A percentile compares a stretch with the other conserved stretches of the same genome.
Evolutionary conservation across 2,888 invertebrate genomes (phyloP).

Genomic region (Campaea margaritaria): DNA sequence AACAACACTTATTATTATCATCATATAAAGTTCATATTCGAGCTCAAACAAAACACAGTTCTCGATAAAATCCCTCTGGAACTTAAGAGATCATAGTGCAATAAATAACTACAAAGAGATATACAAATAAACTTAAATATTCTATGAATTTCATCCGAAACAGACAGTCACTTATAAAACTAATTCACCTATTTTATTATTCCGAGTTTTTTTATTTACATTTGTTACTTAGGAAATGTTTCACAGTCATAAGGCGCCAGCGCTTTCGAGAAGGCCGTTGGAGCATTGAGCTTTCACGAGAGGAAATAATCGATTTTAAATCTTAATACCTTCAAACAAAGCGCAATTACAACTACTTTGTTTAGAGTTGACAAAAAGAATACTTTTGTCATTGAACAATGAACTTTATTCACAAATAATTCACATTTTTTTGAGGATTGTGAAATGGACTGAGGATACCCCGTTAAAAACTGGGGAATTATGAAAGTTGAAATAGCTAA

Average conservation of each 20-base stretch:
- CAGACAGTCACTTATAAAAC: conserved; percentile 37
- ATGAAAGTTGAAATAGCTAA: too few relatives aligned
- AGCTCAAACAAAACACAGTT: conserved; percentile 26
- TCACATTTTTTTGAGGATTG: too few relatives aligned
- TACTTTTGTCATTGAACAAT: too few relatives aligned
- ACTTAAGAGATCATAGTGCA: conserved; percentile 28
- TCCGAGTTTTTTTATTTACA: conserved; percentile 20
- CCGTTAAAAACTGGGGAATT: too few relatives aligned
- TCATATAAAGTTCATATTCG: conserved; percentile 36
- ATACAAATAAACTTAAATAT: conserved; percentile 23
- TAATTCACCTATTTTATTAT: conserved; percentile 28
- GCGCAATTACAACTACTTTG: too few relatives aligned
- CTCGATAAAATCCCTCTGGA: conserved; percentile 7
- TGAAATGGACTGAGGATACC: not conserved
- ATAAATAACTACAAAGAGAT: conserved; percentile 26
- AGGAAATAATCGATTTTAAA: too few relatives aligned
- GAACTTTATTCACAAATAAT: too few relatives aligned
- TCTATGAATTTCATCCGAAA: conserved; percentile 36
- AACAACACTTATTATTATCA: conserved; percentile 5
- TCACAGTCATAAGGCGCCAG: not conserved
- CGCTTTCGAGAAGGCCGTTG: not conserved
- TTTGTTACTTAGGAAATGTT: conserved; percentile 2
- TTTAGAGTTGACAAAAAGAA: too few relatives aligned
- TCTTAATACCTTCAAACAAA: too few relatives aligned
- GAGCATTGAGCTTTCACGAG: not conserved